phyloP scores from a whole-genome alignment of 2,888 invertebrate species.

The Zygogramma bicolorata region DNA sequence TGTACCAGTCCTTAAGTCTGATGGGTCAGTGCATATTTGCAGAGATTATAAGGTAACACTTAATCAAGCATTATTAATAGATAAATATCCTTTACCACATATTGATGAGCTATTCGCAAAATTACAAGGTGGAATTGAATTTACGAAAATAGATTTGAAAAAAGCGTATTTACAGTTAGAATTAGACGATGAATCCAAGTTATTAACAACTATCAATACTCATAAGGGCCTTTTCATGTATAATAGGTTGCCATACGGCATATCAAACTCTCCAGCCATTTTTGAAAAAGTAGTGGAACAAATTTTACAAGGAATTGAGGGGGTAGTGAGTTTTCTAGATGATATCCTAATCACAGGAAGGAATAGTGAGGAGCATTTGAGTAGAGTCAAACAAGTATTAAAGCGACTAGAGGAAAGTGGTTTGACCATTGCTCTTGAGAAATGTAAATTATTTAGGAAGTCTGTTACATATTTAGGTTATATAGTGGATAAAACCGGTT shows the following conservation, averaged over 20 bases:
- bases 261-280: conserved; percentile 1
- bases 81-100: conserved; percentile 18
- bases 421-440: too few species aligned
- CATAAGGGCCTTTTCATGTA: conserved; percentile 16
- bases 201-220: not conserved
- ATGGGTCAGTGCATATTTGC: too few species aligned
- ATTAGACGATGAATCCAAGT: too few species aligned
- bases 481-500: not conserved
- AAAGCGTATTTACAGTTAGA: too few species aligned
- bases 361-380: conserved; percentile 4
- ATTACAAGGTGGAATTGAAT: conserved; percentile 22
- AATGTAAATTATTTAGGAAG: too few species aligned
- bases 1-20: too few species aligned
- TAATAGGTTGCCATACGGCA: conserved; percentile 18
- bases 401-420: too few species aligned
- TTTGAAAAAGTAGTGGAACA: conserved; percentile 23
- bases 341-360: conserved; percentile 10
- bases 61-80: too few species aligned
- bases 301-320: too few species aligned
- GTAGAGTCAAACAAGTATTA: conserved; percentile 11
- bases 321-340: conserved; percentile 15
- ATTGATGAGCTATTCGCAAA: conserved; percentile 1
- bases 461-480: not conserved
- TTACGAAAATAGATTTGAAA: too few species aligned
- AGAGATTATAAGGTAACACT: too few species aligned